A percentile compares a stretch with the other conserved stretches of the same genome.
phyloP scores from a whole-genome alignment of 2,888 invertebrate species.

The Lottia gigantea region DNA sequence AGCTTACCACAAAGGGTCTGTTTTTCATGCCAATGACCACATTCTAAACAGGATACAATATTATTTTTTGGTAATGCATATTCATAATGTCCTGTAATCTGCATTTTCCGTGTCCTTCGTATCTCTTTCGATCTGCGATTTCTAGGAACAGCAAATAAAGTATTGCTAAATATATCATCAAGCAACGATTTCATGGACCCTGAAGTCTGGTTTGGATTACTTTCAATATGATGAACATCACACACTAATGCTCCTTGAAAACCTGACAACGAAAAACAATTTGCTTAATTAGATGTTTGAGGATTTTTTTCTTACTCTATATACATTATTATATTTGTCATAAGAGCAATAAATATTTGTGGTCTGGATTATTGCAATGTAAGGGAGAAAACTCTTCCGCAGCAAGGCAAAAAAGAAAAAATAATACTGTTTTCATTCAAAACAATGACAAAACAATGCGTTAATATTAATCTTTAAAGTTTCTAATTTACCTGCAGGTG shows the following conservation, averaged over 20 bases:
- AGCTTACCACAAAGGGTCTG: slow-evolving; percentile 83
- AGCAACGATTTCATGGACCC: slow-evolving; percentile 22
- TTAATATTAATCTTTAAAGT: background rate
- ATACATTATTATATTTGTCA: too few relatives aligned
- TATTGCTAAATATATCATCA: slow-evolving; percentile 69
- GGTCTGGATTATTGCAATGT: background rate
- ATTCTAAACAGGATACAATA: slow-evolving; percentile 81
- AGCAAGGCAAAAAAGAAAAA: too few relatives aligned
- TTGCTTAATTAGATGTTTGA: background rate
- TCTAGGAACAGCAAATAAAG: slow-evolving; percentile 83
- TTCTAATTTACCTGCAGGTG: slow-evolving; percentile 18
- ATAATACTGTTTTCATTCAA: too few relatives aligned
- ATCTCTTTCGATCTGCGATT: slow-evolving; percentile 81
- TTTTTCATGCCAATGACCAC: slow-evolving; percentile 86
- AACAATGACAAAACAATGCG: background rate
- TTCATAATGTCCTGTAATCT: slow-evolving; percentile 79
- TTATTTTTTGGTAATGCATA: slow-evolving; percentile 79
- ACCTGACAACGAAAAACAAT: slow-evolving; percentile 7
- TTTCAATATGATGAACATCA: slow-evolving; percentile 3
- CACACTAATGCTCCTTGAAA: slow-evolving; percentile 13
- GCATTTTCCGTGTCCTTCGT: slow-evolving; percentile 80
- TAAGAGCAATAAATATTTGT: too few relatives aligned
- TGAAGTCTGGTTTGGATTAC: background rate
- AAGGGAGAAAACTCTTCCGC: background rate
- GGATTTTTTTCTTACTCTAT: too few relatives aligned